Percentiles rank a stretch among this genome's conserved stretches.
These are phyloP conservation scores for Raillietiella orientalis DNA, from an alignment of 2,888 invertebrate genomes.

Conservation along the genomic window DNA sequence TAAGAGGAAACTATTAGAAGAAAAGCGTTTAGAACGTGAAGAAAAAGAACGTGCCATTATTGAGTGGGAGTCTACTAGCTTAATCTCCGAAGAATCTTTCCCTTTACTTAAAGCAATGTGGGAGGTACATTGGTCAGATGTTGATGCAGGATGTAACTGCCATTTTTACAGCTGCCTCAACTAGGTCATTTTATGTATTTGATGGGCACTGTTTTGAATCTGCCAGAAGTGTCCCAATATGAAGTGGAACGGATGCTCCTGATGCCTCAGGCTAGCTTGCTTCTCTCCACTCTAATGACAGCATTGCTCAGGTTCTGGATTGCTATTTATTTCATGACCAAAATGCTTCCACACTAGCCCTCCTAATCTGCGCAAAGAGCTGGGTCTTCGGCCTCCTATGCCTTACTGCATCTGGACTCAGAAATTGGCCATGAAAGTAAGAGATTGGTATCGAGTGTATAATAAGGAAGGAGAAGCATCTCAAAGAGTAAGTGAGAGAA, in stretches of 20 bases:
- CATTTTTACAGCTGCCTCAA: constrained; percentile 17
- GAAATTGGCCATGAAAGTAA: constrained; percentile 15
- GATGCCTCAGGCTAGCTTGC: constrained; percentile 19
- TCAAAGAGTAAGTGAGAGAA: constrained; percentile 9
- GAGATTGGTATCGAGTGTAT: constrained; percentile 19
- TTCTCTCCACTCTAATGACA: constrained; percentile 20
- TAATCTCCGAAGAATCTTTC: constrained; percentile 12
- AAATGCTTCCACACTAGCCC: no score
- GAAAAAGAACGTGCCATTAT: constrained; percentile 13
- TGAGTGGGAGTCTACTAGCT: constrained; percentile 16
- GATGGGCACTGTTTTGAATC: constrained; percentile 16
- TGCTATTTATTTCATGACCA: no score
- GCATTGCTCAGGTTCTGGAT: constrained; percentile 16
- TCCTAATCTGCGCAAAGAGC: constrained; percentile 12
- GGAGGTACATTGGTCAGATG: constrained; percentile 15
- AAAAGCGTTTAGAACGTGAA: constrained; percentile 13
- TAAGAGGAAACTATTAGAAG: constrained; percentile 11
- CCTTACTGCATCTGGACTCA: constrained; percentile 22
- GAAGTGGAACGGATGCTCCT: constrained; percentile 22
- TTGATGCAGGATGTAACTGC: constrained; percentile 1
- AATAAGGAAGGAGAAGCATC: constrained; percentile 12
- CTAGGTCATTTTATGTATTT: constrained; percentile 21
- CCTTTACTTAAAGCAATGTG: constrained; percentile 19
- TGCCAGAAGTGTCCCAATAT: constrained; percentile 20
- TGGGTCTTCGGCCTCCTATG: constrained; percentile 19